Evolutionary conservation across 2,113 vertebrate species (phyloP).

Genomic region (Egretta garzetta): DNA sequence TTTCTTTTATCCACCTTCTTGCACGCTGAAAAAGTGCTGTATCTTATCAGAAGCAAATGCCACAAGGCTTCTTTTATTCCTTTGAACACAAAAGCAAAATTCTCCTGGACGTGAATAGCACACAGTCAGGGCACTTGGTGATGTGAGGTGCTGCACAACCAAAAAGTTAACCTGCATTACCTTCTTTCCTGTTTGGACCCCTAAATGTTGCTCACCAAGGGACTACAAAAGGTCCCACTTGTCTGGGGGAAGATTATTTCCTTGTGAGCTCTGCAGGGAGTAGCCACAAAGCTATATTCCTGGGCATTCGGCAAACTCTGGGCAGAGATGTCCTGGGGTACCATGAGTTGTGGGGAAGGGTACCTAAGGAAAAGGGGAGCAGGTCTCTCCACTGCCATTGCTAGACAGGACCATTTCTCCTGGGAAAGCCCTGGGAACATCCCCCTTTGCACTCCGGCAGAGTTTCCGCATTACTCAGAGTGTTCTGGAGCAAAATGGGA

Average conservation of each 20-base stretch:
- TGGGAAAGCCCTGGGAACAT: background rate
- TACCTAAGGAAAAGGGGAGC: background rate
- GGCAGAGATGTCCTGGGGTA: background rate
- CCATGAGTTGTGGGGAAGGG: background rate
- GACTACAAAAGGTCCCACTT: background rate
- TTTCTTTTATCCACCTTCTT: background rate
- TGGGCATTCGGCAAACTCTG: background rate
- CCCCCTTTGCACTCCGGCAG: background rate
- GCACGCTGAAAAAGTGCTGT: background rate
- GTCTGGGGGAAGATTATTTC: background rate
- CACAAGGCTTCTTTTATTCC: background rate
- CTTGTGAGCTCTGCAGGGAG: background rate
- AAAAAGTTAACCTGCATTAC: background rate
- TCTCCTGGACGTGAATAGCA: background rate
- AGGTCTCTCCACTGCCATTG: background rate
- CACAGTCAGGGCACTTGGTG: background rate
- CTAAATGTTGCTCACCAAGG: background rate
- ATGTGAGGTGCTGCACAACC: background rate
- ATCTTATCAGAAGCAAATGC: background rate
- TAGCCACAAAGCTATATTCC: background rate
- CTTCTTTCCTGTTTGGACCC: background rate
- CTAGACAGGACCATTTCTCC: background rate
- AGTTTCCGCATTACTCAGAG: background rate
- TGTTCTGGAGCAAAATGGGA: rapidly evolving
- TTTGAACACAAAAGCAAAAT: background rate